phyloP scores from a whole-genome alignment of 2,797 vertebrate genomes.

The Merluccius polli region DNA sequence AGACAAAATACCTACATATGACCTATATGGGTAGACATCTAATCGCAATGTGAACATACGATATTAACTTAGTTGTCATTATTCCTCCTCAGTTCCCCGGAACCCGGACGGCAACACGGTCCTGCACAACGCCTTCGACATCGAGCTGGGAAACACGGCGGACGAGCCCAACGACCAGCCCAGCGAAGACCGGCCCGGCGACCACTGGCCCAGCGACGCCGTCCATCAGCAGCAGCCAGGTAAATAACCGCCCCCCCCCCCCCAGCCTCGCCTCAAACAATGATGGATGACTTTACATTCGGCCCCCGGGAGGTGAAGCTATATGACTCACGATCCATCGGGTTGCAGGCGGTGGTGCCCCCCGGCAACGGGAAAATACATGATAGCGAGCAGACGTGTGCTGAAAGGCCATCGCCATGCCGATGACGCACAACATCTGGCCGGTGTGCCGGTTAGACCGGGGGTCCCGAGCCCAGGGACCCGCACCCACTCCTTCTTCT shows the following conservation, averaged over 20 bases:
- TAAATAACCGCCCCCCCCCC: neutral
- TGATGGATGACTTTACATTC: conserved; percentile 26
- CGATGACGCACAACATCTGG: conserved; percentile 54
- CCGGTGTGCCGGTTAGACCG: conserved; percentile 35
- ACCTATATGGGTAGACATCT: neutral
- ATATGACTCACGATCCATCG: neutral
- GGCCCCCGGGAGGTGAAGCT: neutral
- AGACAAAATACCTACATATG: neutral
- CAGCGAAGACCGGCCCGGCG: conserved; percentile 70
- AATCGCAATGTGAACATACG: neutral
- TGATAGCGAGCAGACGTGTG: conserved; percentile 54
- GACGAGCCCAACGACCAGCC: conserved; percentile 89
- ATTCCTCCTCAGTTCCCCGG: conserved; percentile 79
- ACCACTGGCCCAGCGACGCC: neutral
- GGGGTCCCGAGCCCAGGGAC: conserved; percentile 38
- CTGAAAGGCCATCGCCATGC: conserved; percentile 45
- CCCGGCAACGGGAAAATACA: neutral
- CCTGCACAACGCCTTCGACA: conserved; percentile 81
- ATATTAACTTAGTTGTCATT: neutral
- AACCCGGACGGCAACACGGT: conserved; percentile 83
- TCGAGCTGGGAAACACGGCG: conserved; percentile 89
- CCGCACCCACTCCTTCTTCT: neutral
- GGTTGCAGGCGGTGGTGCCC: neutral
- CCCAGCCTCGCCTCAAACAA: conserved; percentile 20
- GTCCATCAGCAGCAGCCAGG: neutral